Conservation (phyloP, 2,113 vertebrate species). For the Thunnus thynnus region DNA sequence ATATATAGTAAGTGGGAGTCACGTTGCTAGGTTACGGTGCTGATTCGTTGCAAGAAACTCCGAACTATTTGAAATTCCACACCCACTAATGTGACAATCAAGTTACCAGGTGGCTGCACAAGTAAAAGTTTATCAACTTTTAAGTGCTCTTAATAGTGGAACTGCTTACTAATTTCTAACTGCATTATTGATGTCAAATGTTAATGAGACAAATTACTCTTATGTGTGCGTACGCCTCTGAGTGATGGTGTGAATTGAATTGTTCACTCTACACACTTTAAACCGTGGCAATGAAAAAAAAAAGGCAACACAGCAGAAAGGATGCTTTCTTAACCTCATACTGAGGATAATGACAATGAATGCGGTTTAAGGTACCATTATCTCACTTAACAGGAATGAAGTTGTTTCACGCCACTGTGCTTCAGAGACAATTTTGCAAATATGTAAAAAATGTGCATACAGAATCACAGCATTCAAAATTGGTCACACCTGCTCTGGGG, state of each 20-base stretch:
- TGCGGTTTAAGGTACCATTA: not conserved
- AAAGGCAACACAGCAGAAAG: conserved; percentile 34
- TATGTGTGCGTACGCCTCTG: not conserved
- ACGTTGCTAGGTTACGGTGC: conserved; percentile 56
- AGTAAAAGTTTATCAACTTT: not conserved
- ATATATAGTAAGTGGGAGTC: conserved; percentile 27
- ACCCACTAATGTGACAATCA: conserved; percentile 16
- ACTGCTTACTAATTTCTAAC: not conserved
- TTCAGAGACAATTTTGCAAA: not conserved
- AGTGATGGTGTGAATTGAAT: conserved; percentile 16
- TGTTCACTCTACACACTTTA: not conserved
- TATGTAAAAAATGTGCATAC: not conserved
- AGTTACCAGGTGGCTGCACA: conserved; percentile 22
- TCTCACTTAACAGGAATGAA: not conserved
- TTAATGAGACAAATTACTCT: not conserved
- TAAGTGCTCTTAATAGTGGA: conserved; percentile 9
- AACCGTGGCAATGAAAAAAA: not conserved
- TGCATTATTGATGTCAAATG: not conserved
- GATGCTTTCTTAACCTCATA: conserved; percentile 22
- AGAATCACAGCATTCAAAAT: not conserved
- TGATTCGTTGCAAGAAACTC: conserved; percentile 12
- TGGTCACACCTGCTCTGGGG: not conserved
- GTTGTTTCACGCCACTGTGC: conserved; percentile 1
- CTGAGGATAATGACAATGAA: conserved; percentile 10
- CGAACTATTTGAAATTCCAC: conserved; percentile 33